A percentile compares a stretch with the other conserved stretches of the same genome.
phyloP scores from a whole-genome alignment of 1,140 invertebrate genomes.

The Scaptomyza pallida region DNA sequence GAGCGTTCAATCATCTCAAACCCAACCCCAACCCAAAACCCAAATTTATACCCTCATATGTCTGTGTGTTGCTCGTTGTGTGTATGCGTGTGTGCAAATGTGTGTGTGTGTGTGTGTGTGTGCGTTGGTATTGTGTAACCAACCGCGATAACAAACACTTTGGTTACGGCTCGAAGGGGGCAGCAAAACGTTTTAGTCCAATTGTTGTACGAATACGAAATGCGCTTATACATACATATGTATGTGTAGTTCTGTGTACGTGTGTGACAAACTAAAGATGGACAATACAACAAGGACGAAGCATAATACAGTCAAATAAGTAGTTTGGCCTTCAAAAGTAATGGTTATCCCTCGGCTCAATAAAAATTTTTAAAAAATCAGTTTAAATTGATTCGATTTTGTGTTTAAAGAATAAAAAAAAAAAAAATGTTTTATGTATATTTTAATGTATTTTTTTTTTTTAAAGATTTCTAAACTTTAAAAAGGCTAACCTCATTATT shows the following conservation, averaged over 20 bases:
- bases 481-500: too few relatives aligned
- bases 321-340: not conserved
- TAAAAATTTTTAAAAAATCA: too few relatives aligned
- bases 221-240: not conserved
- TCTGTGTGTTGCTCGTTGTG: not conserved
- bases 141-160: slow-evolving; percentile 70
- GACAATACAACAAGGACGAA: too few relatives aligned
- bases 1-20: slow-evolving; percentile 19
- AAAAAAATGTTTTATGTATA: too few relatives aligned
- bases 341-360: slow-evolving; percentile 18
- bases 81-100: not conserved
- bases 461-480: too few relatives aligned
- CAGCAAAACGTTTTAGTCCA: slow-evolving; percentile 25
- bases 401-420: too few relatives aligned
- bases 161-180: slow-evolving; percentile 29
- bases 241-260: too few relatives aligned
- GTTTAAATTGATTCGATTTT: too few relatives aligned
- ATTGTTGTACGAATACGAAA: slow-evolving; percentile 8
- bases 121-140: slow-evolving; percentile 49
- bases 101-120: slow-evolving; percentile 2
- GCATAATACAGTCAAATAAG: too few relatives aligned
- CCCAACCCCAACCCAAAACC: too few relatives aligned
- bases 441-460: too few relatives aligned
- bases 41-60: not conserved
- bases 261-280: slow-evolving; percentile 3